Base-by-base conservation (phyloP, 92 coral and sea anemone species). In the Parazoanthus swiftii region DNA sequence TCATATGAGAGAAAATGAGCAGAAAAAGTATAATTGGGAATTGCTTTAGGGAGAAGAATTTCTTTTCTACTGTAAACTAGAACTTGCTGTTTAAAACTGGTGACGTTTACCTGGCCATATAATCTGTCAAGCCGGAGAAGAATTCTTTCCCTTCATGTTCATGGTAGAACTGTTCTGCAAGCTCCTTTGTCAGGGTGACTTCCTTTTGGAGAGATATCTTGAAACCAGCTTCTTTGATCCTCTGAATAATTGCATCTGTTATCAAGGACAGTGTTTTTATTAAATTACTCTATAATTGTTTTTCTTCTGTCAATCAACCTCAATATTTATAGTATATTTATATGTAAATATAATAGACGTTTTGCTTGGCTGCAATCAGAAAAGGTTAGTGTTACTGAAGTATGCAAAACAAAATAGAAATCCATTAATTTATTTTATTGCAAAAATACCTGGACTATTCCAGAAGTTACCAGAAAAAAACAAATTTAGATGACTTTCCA, bases 81-180 rank as follows among this genome's bases (percentile, higher is more conserved):
- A 63, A 21, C 15, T 63, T 63, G 70, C 8, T 63, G 70, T 63
- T 63, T 20, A 8, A 3, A 6, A 63, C 70, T 63, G 70, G 8
- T 5, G 26, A 18, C 25, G 6, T 63, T 63, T 88, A 95, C 99
- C 98, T 97, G 71, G 94, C 66, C 99, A 97, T 97, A 89, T 95
- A 90, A 65, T 97, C 99, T 11, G 99, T 97, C 8, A 97, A 94
- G 39, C 96, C 98, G 7, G 90, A 89, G 84, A 86, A 97, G 90
- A 97, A 97, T 26, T 97, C 99, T 84, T 97, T 97, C 23, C 99
- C 99, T 51, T 93, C 95, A 44, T 97, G 99, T 82, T 97, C 99
- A 37, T 91, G 97, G 90, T 97, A 97, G 91, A 97, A 97, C 92
- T 95, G 98, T 46, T 91, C 76, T 29, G 99, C 99, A 39, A 97